Conservation (phyloP, 2,113 vertebrate species). For the Crotalus horridus region DNA sequence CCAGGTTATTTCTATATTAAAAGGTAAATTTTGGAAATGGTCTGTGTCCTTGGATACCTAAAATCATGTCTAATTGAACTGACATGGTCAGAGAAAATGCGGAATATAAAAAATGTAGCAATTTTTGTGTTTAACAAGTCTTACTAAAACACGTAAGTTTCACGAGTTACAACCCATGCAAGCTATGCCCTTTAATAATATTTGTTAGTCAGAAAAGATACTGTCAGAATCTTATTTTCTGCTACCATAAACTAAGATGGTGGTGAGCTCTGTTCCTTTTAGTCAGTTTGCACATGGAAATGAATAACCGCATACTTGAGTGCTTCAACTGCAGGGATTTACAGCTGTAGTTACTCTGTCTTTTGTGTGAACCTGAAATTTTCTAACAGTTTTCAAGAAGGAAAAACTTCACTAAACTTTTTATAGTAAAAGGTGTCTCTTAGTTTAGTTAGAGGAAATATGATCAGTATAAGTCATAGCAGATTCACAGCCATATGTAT, state of each 20-base stretch:
- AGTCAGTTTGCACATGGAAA: neutral
- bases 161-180: neutral
- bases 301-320: neutral
- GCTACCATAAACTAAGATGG: neutral
- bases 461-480: neutral
- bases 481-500: neutral
- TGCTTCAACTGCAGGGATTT: neutral
- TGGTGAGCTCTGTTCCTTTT: no score
- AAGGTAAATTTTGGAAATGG: neutral
- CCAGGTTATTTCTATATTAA: neutral
- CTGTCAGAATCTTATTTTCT: neutral
- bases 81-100: neutral
- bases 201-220: neutral
- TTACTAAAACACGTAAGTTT: neutral
- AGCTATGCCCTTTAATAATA: neutral
- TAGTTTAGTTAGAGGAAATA: neutral
- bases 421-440: neutral
- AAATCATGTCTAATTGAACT: neutral
- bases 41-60: neutral
- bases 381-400: neutral
- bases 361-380: neutral
- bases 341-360: neutral
- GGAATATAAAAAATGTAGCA: neutral
- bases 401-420: neutral
- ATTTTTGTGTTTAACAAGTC: neutral